A percentile compares a stretch with the other conserved stretches of the same genome.
These are phyloP conservation scores for Lutjanus campechanus DNA, from an alignment of 2,797 vertebrate species.

Conservation along the genomic window DNA sequence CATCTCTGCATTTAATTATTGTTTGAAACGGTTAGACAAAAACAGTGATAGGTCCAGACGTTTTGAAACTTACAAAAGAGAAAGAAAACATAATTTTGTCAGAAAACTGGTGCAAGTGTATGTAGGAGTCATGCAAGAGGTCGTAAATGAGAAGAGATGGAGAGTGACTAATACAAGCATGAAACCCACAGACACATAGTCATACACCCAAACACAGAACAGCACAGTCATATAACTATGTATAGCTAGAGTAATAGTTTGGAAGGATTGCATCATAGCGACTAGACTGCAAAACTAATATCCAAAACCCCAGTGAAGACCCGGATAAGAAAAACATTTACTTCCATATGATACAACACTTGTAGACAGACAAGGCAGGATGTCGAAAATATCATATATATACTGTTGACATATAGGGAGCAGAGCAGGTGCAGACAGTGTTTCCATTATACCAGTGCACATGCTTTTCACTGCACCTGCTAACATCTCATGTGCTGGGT, in stretches of 20 bases:
- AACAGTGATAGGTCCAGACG: background rate
- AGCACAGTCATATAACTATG: background rate
- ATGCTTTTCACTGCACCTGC: constrained; percentile 31
- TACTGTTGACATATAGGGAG: background rate
- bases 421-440: background rate
- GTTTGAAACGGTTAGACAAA: background rate
- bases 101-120: background rate
- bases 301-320: background rate
- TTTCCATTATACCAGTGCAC: constrained; percentile 6
- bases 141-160: background rate
- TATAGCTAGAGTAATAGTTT: constrained; percentile 2
- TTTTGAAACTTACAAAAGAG: background rate
- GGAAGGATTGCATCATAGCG: constrained; percentile 38
- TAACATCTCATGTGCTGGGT: background rate
- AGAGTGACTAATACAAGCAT: background rate
- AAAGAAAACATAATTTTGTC: fast-evolving
- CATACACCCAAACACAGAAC: background rate
- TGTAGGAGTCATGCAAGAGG: background rate
- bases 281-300: background rate
- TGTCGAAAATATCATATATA: background rate
- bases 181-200: constrained; percentile 14
- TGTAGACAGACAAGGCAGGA: background rate
- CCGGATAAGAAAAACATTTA: background rate
- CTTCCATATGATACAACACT: background rate
- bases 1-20: background rate